Evolutionary conservation across 2,888 invertebrate species (phyloP), one percentile per base, ranked within the genome.

Genomic region (Cremastobaeus sp.): DNA sequence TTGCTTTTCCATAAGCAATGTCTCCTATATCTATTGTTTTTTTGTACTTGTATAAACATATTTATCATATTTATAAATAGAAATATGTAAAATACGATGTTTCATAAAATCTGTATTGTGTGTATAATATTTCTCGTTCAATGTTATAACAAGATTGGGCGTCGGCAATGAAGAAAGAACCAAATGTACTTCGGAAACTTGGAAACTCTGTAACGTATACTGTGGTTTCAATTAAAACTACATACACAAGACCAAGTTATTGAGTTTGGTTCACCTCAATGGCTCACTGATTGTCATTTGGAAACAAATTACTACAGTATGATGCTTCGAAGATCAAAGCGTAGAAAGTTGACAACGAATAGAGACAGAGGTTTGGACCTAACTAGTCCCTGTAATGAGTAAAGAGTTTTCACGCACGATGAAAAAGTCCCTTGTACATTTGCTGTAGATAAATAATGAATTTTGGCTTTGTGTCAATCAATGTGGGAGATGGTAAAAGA

Each of bases 381-480:
- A 3, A 25, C 25, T 25, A 3, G 25, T 20, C 35, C 30, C 39
- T 41, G 47, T 55, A 47, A 39, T 39, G 59, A 15, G 21, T 45
- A 37, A 28, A 37, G 30, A 39, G 60, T 28, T 47, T 57, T 48
- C 35, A 15, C 18, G 30, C 30, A 37, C 37, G 28, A 64, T 45
- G 50, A 65, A 25, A 25, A 25, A 25, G 15, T 52, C 37, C 47
- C 37, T 37, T 60, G 43, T 68, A 52, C 37, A 52, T 59, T 35
- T 43, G 54, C 39, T 57, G 57, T 66, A 57, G 48, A 66, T 66
- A 48, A 6, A 32, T n/a, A 9, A 32, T 25, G 57, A 57, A 66
- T 52, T 69, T 59, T 69, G 50, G 60, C 60, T 69, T 60, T 52
- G 71, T 59, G 65, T 65, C 57, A 59, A 72, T 72, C 65, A 52